Conservation (phyloP, 2,888 invertebrate species). For the Polymixis lichenea region DNA sequence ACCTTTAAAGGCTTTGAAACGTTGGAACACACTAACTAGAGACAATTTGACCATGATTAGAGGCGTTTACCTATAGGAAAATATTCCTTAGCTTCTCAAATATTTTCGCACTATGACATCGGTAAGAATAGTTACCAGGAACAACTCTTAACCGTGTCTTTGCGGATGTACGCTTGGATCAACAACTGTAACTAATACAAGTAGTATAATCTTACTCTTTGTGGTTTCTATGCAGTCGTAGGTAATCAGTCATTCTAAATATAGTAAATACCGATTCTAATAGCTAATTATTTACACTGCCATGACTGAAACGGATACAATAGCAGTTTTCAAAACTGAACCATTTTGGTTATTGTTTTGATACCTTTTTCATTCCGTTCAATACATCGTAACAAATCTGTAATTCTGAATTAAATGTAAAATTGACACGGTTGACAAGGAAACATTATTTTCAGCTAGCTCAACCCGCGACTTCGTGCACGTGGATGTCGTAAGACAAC, state of each 20-base stretch:
- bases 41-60: not conserved
- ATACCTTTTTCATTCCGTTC: not conserved
- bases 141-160: not conserved
- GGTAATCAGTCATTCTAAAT: constrained; percentile 12
- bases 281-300: constrained; percentile 32
- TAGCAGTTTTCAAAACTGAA: constrained; percentile 3
- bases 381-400: not conserved
- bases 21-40: not conserved
- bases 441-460: not conserved
- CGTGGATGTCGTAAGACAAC: no score
- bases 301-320: constrained; percentile 21
- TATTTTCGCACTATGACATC: not conserved
- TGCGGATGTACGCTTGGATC: not conserved
- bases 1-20: not conserved
- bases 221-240: constrained; percentile 26
- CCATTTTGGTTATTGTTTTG: constrained; percentile 6
- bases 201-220: constrained; percentile 16
- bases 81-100: not conserved
- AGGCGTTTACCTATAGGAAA: not conserved
- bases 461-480: no score
- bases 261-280: constrained; percentile 1
- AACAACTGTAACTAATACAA: constrained; percentile 33
- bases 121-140: not conserved
- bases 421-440: not conserved
- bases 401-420: not conserved